Evolutionary conservation across 30 jellyfish, hydroid and myxozoan species (phyloP), one percentile per base, ranked within the genome.

Genomic region (Clytia hemisphaerica): DNA sequence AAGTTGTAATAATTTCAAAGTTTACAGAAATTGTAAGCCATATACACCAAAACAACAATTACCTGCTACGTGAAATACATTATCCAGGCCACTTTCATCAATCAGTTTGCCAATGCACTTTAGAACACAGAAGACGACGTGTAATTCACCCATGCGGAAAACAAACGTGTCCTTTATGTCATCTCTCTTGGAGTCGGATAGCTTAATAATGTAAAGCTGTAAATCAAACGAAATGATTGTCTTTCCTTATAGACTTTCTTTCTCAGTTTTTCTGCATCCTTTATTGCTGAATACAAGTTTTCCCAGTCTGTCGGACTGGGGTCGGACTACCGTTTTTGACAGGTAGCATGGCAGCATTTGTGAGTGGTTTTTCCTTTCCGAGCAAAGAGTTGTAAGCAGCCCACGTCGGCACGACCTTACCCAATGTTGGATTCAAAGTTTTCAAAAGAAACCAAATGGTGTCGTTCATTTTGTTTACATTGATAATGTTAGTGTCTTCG

Each of bases 31-130:
- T n/a, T n/a, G n/a, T n/a, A n/a, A n/a, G n/a, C n/a, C n/a, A n/a
- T n/a, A n/a, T n/a, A n/a, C n/a, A 42, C 22, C 61, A 9, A 30
- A 59, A 21, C 61, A 15, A 59, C n/a, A n/a, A n/a, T n/a, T n/a
- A 59, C 28, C 61, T 12, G 62, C n/a, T 12, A n/a, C 40, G 14
- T 59, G 61, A 21, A 21, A 59, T 22, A 30, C 73, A n/a, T 9
- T 12, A 32, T 32, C 61, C 10, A 59, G n/a, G 18, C 73, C 73
- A n/a, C n/a, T n/a, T n/a, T n/a, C n/a, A n/a, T 59, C 73, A 12
- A 32, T 28, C n/a, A 9, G 15, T 60, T 59, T 59, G 15, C 73
- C 73, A 27, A 59, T 21, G 15, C 58, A 27, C 15, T 59, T 59
- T 60, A 59, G 24, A 32, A 28, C 73, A 7, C 40, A 21, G 6